Evolutionary conservation across 2,113 vertebrate species (phyloP).

Genomic region (Lanius collurio): DNA sequence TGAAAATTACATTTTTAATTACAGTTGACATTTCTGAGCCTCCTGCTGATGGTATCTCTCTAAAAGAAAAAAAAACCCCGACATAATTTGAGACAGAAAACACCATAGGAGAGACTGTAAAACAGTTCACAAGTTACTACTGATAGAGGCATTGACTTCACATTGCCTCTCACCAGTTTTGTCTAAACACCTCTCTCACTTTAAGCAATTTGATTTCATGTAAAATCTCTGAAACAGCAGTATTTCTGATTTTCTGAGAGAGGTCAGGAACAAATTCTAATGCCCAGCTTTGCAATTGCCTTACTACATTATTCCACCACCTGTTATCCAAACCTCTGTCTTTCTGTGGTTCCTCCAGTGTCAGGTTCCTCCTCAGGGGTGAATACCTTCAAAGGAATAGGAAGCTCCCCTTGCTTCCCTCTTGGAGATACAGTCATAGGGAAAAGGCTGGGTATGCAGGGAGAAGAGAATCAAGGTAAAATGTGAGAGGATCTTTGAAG

Average conservation of each 20-base stretch:
- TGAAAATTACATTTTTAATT: conserved; percentile 74
- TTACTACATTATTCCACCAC: neutral
- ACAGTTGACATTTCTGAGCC: conserved; percentile 65
- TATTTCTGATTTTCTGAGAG: neutral
- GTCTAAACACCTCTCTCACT: neutral
- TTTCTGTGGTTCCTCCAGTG: neutral
- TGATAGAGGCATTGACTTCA: neutral
- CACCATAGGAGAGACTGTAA: neutral
- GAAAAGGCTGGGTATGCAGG: neutral
- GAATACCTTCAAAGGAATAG: neutral
- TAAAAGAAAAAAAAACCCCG: neutral
- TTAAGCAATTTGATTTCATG: neutral
- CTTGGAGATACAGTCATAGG: neutral
- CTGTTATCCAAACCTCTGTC: neutral
- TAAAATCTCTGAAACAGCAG: neutral
- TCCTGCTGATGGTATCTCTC: conserved; percentile 63
- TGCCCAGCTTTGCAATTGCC: neutral
- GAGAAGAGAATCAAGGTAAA: neutral
- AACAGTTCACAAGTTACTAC: neutral
- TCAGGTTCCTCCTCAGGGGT: neutral
- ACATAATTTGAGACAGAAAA: neutral
- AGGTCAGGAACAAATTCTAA: neutral
- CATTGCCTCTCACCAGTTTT: neutral
- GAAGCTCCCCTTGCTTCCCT: neutral
- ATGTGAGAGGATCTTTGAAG: neutral